A percentile compares a stretch with the other conserved stretches of the same genome.
These are phyloP conservation scores for Andrena bicolor DNA, from an alignment of 2,888 invertebrate species.

Conservation along the genomic window DNA sequence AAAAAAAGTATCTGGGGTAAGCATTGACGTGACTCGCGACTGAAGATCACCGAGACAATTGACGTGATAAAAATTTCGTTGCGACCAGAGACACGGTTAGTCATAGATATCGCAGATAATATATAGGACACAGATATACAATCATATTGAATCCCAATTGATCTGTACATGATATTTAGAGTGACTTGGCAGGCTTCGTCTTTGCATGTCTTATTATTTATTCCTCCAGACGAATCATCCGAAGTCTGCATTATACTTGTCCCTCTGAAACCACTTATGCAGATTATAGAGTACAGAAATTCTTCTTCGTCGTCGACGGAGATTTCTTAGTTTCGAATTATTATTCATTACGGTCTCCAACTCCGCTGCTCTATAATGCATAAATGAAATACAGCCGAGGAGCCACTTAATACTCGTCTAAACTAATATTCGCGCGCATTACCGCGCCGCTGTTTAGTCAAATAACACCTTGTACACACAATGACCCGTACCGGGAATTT, in stretches of 20 bases:
- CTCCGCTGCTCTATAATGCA: not conserved
- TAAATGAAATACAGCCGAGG: slow-evolving; percentile 9
- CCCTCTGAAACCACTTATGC: not conserved
- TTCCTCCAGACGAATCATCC: slow-evolving; percentile 15
- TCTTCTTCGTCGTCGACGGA: not conserved
- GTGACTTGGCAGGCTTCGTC: not conserved
- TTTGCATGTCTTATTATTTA: not conserved
- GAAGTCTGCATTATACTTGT: not conserved
- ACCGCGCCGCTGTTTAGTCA: slow-evolving; percentile 23
- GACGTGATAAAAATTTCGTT: not conserved
- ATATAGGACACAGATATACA: not conserved
- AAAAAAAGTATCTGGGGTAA: slow-evolving; percentile 20
- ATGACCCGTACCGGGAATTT: slow-evolving; percentile 8
- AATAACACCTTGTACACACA: slow-evolving; percentile 31
- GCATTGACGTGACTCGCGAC: not conserved
- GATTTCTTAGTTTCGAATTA: slow-evolving; percentile 11
- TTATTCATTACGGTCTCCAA: slow-evolving; percentile 8
- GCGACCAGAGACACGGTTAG: not conserved
- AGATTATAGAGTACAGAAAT: not conserved
- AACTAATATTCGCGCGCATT: slow-evolving; percentile 17
- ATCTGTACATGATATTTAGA: slow-evolving; percentile 17
- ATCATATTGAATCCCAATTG: not conserved
- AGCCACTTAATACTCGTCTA: not conserved
- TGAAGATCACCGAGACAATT: not conserved
- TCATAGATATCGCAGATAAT: not conserved